Evolutionary conservation across 64 coral and sea anemone species (phyloP).

Genomic region (Acropora yongei): DNA sequence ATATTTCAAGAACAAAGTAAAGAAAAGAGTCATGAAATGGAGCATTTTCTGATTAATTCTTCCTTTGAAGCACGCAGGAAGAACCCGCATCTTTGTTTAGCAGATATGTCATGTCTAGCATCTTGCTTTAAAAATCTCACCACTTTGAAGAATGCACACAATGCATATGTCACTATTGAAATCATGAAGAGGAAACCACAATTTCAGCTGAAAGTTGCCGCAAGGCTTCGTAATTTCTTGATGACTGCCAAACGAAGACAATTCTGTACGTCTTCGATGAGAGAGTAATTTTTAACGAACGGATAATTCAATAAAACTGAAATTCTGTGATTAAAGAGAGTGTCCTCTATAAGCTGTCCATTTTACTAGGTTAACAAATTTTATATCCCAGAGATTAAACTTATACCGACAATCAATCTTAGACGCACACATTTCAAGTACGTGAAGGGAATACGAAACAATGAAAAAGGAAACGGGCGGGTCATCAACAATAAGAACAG

Average conservation of each 20-base stretch:
- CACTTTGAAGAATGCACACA: background rate
- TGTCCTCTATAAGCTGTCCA: too few relatives aligned
- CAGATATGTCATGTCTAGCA: background rate
- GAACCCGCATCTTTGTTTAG: background rate
- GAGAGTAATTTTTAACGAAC: too few relatives aligned
- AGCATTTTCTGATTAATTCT: background rate
- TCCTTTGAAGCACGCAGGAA: background rate
- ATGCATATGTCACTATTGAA: background rate
- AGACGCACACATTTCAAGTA: background rate
- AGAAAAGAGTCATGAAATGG: background rate
- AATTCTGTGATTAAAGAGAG: too few relatives aligned
- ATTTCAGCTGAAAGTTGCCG: background rate
- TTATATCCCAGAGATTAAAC: background rate
- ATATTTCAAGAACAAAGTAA: background rate
- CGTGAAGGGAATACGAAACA: background rate
- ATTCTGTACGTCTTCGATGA: too few relatives aligned
- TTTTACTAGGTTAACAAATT: too few relatives aligned
- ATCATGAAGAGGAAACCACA: constrained; percentile 29
- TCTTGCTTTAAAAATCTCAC: background rate
- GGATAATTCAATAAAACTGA: too few relatives aligned
- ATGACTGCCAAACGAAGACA: background rate
- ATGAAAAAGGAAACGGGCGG: constrained; percentile 28
- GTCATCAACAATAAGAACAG: background rate
- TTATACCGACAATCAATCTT: background rate
- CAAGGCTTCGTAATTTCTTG: background rate